Percentiles rank a stretch among this genome's conserved stretches.
Conservation (phyloP, 2,797 vertebrate species). For the Schizopygopsis pylzovi region DNA sequence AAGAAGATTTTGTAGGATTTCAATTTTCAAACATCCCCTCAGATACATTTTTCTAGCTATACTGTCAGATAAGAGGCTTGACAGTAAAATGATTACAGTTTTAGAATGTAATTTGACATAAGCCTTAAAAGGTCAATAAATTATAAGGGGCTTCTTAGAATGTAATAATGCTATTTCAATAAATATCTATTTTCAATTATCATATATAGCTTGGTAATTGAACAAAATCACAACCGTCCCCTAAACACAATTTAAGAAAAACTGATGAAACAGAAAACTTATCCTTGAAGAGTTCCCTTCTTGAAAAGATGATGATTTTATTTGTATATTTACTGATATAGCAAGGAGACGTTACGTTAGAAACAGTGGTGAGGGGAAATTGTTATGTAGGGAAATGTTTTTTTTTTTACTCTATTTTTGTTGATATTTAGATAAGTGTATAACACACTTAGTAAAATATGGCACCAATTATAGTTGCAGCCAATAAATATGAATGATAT, state of each 20-base stretch:
- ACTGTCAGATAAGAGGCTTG: background rate
- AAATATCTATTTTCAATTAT: background rate
- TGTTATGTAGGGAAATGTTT: background rate
- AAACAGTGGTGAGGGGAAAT: background rate
- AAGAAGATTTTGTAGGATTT: background rate
- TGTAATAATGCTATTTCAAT: background rate
- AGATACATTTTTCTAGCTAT: background rate
- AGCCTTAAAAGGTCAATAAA: background rate
- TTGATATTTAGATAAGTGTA: background rate
- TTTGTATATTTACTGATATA: background rate
- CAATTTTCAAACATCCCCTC: background rate
- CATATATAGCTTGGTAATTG: background rate
- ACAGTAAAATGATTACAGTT: background rate
- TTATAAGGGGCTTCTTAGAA: background rate
- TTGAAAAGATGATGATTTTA: background rate
- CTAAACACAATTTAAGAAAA: background rate
- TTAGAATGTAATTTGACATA: background rate
- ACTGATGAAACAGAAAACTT: background rate
- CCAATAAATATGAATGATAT: background rate
- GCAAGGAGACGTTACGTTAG: background rate
- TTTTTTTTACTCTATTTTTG: background rate
- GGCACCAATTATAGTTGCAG: background rate
- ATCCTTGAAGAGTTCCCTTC: background rate
- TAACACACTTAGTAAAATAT: background rate
- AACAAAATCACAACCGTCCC: background rate